Evolutionary conservation across 2,797 vertebrate genomes (phyloP).

Genomic region (Gila robusta): DNA sequence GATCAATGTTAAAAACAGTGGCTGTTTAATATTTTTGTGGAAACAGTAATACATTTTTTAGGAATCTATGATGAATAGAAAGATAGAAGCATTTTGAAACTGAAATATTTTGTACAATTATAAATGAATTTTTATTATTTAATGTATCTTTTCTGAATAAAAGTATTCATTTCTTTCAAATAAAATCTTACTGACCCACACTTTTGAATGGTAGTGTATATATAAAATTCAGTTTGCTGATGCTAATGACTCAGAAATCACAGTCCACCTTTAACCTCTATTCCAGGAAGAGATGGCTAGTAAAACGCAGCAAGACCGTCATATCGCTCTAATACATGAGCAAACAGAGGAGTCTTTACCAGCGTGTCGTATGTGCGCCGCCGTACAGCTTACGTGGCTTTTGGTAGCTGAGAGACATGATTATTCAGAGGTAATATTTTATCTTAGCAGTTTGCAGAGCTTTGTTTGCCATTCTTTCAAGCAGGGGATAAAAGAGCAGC

Average conservation of each 20-base stretch:
- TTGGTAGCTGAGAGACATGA: constrained; percentile 74
- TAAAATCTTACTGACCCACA: neutral
- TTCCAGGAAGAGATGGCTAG: constrained; percentile 15
- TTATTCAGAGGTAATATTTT: constrained; percentile 79
- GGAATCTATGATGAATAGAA: neutral
- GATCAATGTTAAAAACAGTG: neutral
- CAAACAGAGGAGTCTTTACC: constrained; percentile 77
- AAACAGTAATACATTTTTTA: neutral
- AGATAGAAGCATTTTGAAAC: neutral
- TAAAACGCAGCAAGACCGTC: constrained; percentile 59
- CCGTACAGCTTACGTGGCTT: constrained; percentile 73
- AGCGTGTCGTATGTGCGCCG: constrained; percentile 61
- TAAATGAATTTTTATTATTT: neutral
- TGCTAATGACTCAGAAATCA: neutral
- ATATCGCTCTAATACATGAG: constrained; percentile 75
- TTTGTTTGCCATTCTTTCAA: constrained; percentile 95
- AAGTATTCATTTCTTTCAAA: neutral
- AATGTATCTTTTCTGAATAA: neutral
- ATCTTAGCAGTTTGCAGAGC: constrained; percentile 80
- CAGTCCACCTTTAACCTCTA: constrained; percentile 20
- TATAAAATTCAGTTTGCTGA: neutral
- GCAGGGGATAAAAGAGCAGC: constrained; percentile 89
- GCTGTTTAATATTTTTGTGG: neutral
- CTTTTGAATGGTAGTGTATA: neutral
- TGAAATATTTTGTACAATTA: neutral